Percentiles rank a stretch among this genome's conserved stretches.
phyloP scores from a whole-genome alignment of 1,140 invertebrate genomes.

The Asbolus verrucosus region DNA sequence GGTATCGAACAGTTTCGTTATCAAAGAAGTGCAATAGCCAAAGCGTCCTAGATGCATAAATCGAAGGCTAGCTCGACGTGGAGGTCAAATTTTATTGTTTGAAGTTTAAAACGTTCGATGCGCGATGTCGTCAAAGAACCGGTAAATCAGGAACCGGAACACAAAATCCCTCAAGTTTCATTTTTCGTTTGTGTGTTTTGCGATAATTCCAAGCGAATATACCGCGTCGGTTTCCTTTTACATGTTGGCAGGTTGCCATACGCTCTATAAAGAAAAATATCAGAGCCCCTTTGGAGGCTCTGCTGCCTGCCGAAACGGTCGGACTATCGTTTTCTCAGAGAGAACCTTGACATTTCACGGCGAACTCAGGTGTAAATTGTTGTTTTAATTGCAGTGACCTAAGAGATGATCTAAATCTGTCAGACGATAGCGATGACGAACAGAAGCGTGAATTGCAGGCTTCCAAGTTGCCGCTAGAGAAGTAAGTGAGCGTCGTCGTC shows the following conservation, averaged over 20 bases:
- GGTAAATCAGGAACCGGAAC: slow-evolving; percentile 4
- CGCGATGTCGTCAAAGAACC: neutral
- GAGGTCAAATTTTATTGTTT: slow-evolving; percentile 10
- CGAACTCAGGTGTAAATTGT: slow-evolving; percentile 7
- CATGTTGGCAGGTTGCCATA: neutral
- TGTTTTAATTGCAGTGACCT: slow-evolving; percentile 67
- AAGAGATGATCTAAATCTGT: slow-evolving; percentile 71
- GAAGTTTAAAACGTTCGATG: neutral
- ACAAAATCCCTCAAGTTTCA: slow-evolving; percentile 16
- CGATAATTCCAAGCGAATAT: neutral
- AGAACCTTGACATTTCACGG: slow-evolving; percentile 24
- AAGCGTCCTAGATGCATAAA: too few relatives aligned
- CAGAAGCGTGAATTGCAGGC: slow-evolving; percentile 50
- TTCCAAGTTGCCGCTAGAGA: slow-evolving; percentile 57
- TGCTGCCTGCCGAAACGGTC: too few relatives aligned
- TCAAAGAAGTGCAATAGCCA: too few relatives aligned
- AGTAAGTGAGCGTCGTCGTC: slow-evolving; percentile 50
- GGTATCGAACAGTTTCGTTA: too few relatives aligned
- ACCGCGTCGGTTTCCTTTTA: neutral
- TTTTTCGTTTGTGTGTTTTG: slow-evolving; percentile 29
- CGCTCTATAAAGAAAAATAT: slow-evolving; percentile 6
- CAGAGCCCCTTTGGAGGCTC: too few relatives aligned
- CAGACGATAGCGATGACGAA: slow-evolving; percentile 72
- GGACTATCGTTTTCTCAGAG: neutral
- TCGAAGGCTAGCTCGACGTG: neutral